These are phyloP conservation scores for Cyanoderma ruficeps DNA, from an alignment of 2,113 vertebrate genomes.

Conservation along the genomic window DNA sequence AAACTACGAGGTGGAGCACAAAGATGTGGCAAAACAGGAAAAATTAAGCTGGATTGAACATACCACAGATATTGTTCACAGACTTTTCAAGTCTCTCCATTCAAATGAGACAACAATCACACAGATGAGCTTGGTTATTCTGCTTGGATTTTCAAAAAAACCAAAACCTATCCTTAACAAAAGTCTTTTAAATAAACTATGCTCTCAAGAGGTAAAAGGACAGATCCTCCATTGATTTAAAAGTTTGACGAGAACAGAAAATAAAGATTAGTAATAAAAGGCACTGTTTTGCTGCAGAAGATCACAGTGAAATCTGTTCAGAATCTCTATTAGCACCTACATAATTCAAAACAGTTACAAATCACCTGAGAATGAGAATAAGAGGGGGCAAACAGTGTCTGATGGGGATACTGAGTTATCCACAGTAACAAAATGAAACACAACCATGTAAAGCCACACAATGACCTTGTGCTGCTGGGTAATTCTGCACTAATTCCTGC, in stretches of 20 bases:
- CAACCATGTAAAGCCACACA: background rate
- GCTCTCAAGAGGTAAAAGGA: background rate
- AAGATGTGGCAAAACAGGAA: background rate
- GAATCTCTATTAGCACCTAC: background rate
- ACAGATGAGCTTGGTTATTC: background rate
- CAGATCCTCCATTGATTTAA: background rate
- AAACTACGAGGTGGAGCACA: background rate
- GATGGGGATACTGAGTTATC: background rate
- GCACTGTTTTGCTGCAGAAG: background rate
- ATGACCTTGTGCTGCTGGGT: background rate
- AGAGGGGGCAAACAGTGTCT: background rate
- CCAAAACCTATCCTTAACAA: background rate
- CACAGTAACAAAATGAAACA: background rate
- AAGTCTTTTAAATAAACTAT: background rate
- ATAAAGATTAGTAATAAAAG: background rate
- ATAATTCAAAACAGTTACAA: background rate
- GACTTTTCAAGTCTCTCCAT: background rate
- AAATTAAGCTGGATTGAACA: background rate
- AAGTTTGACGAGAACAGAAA: background rate
- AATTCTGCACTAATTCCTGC: background rate
- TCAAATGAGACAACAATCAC: background rate
- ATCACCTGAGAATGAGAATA: background rate
- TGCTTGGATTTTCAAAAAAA: background rate
- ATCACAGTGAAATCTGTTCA: background rate
- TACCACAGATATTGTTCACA: background rate